Percentiles rank a stretch among this genome's conserved stretches.
Conservation (phyloP, 2,113 vertebrate genomes). For the Pontoporia blainvillei region DNA sequence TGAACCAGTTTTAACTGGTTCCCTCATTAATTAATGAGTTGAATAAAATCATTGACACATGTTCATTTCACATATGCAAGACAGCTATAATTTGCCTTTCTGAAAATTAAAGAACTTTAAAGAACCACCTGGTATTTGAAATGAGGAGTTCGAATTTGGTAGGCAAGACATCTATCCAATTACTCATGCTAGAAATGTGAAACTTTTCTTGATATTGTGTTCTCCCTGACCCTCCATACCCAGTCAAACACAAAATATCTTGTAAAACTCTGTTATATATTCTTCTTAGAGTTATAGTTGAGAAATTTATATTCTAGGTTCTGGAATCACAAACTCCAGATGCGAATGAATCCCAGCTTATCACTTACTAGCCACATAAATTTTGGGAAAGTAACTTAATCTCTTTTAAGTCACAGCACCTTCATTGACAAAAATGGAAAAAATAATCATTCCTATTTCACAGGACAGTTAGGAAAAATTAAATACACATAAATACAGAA, state of each 20-base stretch:
- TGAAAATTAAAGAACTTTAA: neutral
- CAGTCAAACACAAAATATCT: neutral
- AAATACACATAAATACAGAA: neutral
- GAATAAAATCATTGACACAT: neutral
- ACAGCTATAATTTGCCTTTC: neutral
- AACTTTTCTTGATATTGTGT: neutral
- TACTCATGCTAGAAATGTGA: neutral
- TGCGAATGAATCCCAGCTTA: neutral
- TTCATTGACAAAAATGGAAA: neutral
- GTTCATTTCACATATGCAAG: neutral
- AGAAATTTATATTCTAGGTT: neutral
- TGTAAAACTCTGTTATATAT: neutral
- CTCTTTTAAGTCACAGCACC: neutral
- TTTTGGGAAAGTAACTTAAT: neutral
- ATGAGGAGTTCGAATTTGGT: neutral
- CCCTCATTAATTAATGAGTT: neutral
- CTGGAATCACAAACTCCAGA: neutral
- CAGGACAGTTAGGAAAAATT: neutral
- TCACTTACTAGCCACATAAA: neutral
- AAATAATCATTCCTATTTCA: neutral
- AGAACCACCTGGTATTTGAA: neutral
- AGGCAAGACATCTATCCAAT: neutral
- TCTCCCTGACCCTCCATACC: neutral
- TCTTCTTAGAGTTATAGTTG: neutral
- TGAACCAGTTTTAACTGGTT: neutral